Evolutionary conservation across 2,888 invertebrate genomes (phyloP).

Genomic region (Nomada ruficornis): DNA sequence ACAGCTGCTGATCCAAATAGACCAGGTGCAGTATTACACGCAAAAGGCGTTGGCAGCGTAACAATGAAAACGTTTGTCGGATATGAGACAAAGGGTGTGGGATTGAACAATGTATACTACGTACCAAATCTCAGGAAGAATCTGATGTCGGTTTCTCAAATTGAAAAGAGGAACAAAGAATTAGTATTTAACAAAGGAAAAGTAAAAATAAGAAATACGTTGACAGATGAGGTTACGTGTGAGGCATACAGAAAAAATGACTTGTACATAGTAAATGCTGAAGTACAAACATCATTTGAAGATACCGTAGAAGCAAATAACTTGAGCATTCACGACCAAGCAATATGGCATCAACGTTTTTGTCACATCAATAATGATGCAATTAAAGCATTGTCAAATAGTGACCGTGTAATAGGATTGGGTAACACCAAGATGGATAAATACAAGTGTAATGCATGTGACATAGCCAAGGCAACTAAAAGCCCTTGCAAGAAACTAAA

Average conservation of each 20-base stretch:
- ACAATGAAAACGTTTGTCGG: neutral
- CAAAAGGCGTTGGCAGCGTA: neutral
- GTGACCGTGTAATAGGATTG: conserved; percentile 11
- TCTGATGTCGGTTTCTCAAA: conserved; percentile 26
- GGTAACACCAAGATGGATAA: conserved; percentile 7
- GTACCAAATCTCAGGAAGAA: conserved; percentile 23
- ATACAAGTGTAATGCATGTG: conserved; percentile 9
- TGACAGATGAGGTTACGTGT: neutral
- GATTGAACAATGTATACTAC: conserved; percentile 6
- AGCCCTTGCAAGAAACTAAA: conserved; percentile 14
- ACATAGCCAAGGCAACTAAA: conserved; percentile 17
- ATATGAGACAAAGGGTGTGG: too few species aligned
- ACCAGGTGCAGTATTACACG: conserved; percentile 12
- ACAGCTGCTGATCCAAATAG: conserved; percentile 20
- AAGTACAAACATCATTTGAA: neutral
- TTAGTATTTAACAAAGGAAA: conserved; percentile 3
- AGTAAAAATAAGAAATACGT: conserved; percentile 15
- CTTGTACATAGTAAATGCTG: conserved; percentile 22
- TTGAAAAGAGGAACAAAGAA: conserved; percentile 20
- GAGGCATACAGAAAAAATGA: conserved; percentile 27
- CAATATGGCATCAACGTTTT: conserved; percentile 37
- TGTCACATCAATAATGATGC: conserved; percentile 14
- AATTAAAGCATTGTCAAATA: neutral
- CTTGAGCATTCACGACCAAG: neutral
- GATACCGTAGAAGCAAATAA: neutral